Base-by-base conservation (phyloP, 2,888 invertebrate species). In the Perdita meconis region DNA sequence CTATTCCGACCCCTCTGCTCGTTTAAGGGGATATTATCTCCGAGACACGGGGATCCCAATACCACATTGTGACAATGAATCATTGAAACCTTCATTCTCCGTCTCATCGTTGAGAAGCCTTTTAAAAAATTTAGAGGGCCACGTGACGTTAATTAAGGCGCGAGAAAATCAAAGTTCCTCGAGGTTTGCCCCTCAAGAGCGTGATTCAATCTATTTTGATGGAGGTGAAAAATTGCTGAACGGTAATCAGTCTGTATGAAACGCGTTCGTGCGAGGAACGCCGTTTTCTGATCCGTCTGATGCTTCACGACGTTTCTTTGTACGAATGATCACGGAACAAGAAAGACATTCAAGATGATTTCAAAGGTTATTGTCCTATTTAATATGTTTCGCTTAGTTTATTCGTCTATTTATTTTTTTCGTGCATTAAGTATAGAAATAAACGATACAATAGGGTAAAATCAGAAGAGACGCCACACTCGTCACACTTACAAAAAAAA, bases 1-100 rank as follows among this genome's bases (percentile, higher is more conserved):
- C 64, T 50, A 38, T 50, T 60, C 47, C 78, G 61, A 71, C 66
- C 66, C 81, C 63, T 59, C 44, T 50, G 56, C 68, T 77, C 84
- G 77, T 76, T 81, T 80, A 80, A 79, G 68, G 80, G 74, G 75
- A 83, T 84, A 84, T 86, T 84, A 86, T 86, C 80, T 80, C 55
- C 60, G 61, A 47, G 72, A 86, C 72, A 73, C 73, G 57, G 69
- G 51, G 55, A 57, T 70, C 67, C 78, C 68, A 66, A 86, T 81
- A 79, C 74, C 74, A 64, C 79, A 79, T 79, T 73, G 76, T 80
- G 78, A 73, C 77, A 77, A 86, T 86, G 83, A 86, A 86, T 86
- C 86, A 86, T 81, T 82, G 83, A 83, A 86, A 85, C 60, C 80
- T 70, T 80, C 56, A 34, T 64, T 63, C 57, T 59, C 55, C 40